A percentile compares a stretch with the other conserved stretches of the same genome.
Conservation (phyloP, 2,797 vertebrate species). For the Danionella dracula region DNA sequence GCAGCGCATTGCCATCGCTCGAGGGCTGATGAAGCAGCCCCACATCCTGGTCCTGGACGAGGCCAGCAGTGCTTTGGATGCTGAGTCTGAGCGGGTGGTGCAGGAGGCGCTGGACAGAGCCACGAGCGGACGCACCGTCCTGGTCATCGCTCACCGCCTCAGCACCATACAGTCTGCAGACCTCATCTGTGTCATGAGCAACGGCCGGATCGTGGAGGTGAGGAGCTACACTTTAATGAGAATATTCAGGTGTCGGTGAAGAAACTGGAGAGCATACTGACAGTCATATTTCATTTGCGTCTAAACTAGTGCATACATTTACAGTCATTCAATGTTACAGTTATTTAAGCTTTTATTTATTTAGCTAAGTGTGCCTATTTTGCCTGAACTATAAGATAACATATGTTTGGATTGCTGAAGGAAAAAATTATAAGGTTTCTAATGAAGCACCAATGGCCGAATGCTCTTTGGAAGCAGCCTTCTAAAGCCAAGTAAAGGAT, state of each 20-base stretch:
- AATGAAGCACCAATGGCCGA: too few relatives aligned
- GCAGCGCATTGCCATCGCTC: slow-evolving; percentile 90
- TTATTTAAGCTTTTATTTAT: too few relatives aligned
- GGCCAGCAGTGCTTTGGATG: slow-evolving; percentile 89
- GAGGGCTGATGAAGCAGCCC: slow-evolving; percentile 88
- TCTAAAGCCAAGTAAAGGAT: too few relatives aligned
- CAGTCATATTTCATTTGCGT: too few relatives aligned
- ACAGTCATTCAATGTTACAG: too few relatives aligned
- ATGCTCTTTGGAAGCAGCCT: too few relatives aligned
- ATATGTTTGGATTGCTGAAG: too few relatives aligned
- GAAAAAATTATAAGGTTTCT: too few relatives aligned
- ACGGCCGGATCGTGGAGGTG: slow-evolving; percentile 83
- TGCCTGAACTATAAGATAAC: too few relatives aligned
- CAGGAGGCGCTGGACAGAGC: slow-evolving; percentile 89
- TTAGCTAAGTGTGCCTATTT: too few relatives aligned
- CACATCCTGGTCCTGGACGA: slow-evolving; percentile 85
- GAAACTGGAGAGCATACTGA: too few relatives aligned
- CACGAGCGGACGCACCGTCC: slow-evolving; percentile 81
- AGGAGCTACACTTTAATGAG: slow-evolving; percentile 35
- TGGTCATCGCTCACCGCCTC: slow-evolving; percentile 92
- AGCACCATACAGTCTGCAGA: slow-evolving; percentile 87
- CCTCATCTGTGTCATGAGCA: slow-evolving; percentile 84
- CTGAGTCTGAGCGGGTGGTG: slow-evolving; percentile 83
- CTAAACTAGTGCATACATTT: background rate
- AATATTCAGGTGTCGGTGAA: too few relatives aligned